Base-by-base conservation (phyloP, 2,797 vertebrate genomes). In the Parauchenoglanis ngamensis region DNA sequence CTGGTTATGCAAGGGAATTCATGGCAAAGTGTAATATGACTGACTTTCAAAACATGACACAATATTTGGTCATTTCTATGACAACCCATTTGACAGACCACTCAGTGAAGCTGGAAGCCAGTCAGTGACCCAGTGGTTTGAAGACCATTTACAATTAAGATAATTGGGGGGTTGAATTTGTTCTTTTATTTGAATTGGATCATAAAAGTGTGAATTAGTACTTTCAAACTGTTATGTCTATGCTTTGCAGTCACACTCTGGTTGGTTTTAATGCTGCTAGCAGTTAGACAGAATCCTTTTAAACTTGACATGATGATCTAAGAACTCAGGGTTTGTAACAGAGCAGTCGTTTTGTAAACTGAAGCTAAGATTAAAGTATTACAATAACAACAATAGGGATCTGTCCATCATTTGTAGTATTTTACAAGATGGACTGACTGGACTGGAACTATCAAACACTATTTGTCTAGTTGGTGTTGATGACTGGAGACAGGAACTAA, bases 1-100 rank as follows among this genome's bases (percentile, higher is more conserved):
- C 73, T 59, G 44, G 49, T 82, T 83, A 70, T 17, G 59, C 15
- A 57, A 40, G 10, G 52, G 63, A 80, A 75, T 10, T 70, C 61
- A 28, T 86, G 65, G 28, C 44, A 67, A 70, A 31, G 21, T 75
- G 25, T 79, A 54, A 84, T 72, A 31, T 54, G 25, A 65, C 63
- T 68, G 67, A 65, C 44, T 15, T 56, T 59, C 67, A 85, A 84
- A 80, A 63, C 2, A 35, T 85, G 86, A 72, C 85, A 88, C 73
- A 90, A 90, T 88, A 90, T 90, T 89, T 85, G 31, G 57, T 7
- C 6, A 68, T 90, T 88, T 67, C 86, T 87, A 90, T 89, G 89
- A 83, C 86, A 68, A 89, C 86, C 52, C 23, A 10, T 84, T 87
- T 86, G 67, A 83, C 25, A 84, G 59, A 21, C 54, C 72, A n/a